Conservation (phyloP, 1,140 invertebrate genomes). For the Thaumatotibia leucotreta region DNA sequence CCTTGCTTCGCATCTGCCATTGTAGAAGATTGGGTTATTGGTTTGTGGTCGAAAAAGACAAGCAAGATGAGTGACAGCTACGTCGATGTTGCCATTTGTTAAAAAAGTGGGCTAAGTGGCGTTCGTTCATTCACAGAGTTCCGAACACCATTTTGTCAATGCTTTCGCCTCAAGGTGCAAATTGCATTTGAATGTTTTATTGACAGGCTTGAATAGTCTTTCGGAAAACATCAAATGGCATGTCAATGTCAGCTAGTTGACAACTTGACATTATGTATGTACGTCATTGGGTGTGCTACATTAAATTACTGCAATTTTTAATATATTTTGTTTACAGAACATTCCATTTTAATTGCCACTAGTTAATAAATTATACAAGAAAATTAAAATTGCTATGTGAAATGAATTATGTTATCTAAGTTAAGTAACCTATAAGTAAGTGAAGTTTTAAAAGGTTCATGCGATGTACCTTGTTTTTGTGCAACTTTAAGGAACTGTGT, state of each 20-base stretch:
- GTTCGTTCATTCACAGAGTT: background rate
- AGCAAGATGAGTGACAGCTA: constrained; percentile 2
- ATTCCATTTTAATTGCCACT: background rate
- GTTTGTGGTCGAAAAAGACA: background rate
- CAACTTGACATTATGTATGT: background rate
- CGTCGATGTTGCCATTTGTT: background rate
- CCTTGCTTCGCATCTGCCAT: constrained; percentile 73
- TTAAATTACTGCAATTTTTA: background rate
- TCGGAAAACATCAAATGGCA: background rate
- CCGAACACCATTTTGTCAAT: no score
- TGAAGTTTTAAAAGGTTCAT: background rate
- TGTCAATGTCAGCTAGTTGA: background rate
- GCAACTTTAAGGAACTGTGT: background rate
- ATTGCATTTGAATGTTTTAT: background rate
- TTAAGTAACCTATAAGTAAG: background rate
- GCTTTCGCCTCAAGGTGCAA: no score
- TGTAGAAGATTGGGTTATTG: constrained; percentile 29
- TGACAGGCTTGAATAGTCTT: background rate
- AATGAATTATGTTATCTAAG: background rate
- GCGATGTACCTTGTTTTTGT: background rate
- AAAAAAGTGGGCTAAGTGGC: background rate
- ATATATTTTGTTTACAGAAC: constrained; percentile 2
- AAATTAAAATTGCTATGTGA: background rate
- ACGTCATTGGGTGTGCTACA: background rate
- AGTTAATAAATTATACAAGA: background rate